These are phyloP conservation scores for Idaea biselata DNA, from an alignment of 2,888 invertebrate species.

Conservation along the genomic window DNA sequence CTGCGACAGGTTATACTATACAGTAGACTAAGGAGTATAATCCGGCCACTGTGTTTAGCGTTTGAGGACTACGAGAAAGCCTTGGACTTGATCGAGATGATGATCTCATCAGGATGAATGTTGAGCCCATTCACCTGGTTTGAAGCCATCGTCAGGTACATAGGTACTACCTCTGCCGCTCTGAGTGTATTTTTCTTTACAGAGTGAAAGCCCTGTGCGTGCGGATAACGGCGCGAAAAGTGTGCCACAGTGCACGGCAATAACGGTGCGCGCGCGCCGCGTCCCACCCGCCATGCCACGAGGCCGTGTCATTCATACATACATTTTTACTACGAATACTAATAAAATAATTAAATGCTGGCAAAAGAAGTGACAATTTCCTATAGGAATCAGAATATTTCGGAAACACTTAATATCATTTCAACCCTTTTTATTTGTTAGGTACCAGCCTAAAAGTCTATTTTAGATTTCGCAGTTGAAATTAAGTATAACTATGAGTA, in stretches of 20 bases:
- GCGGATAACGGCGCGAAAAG: constrained; percentile 39
- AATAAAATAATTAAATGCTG: too few species aligned
- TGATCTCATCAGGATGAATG: constrained; percentile 20
- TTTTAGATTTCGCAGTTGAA: too few species aligned
- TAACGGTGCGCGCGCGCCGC: constrained; percentile 37
- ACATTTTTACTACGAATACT: neutral
- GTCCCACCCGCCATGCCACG: neutral
- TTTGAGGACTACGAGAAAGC: constrained; percentile 23
- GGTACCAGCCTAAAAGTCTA: too few species aligned
- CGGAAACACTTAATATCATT: too few species aligned
- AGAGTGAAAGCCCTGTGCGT: constrained; percentile 30
- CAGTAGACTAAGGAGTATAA: constrained; percentile 12
- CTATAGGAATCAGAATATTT: too few species aligned
- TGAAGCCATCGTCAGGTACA: too few species aligned
- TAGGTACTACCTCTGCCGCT: neutral
- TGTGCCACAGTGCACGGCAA: constrained; percentile 38
- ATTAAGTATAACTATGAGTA: too few species aligned
- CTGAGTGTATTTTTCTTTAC: neutral
- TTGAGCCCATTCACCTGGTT: too few species aligned
- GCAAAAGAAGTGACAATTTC: too few species aligned
- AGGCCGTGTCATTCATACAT: neutral
- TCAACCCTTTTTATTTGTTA: too few species aligned
- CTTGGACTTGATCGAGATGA: constrained; percentile 24
- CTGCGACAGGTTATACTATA: neutral
- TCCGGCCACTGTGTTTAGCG: constrained; percentile 16